Evolutionary conservation across 2,888 invertebrate genomes (phyloP).

Genomic region (Griposia aprilina): DNA sequence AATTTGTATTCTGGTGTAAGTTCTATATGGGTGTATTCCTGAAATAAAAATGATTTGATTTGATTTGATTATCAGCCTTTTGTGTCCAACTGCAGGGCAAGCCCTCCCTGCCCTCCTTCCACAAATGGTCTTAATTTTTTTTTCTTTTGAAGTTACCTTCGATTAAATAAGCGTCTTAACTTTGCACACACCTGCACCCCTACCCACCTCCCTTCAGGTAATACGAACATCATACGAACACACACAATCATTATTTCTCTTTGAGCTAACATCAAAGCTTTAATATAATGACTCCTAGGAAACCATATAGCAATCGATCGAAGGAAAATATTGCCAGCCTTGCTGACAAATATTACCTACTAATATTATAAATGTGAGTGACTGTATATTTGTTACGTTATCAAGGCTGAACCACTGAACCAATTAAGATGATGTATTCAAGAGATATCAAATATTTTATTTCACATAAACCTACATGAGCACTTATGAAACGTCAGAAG

Average conservation of each 20-base stretch:
- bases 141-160: not conserved
- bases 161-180: not conserved
- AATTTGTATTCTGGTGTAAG: too few relatives aligned
- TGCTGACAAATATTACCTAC: not conserved
- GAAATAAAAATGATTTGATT: too few relatives aligned
- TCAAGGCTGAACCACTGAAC: not conserved
- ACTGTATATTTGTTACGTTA: not conserved
- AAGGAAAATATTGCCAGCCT: constrained; percentile 7
- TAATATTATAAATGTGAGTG: not conserved
- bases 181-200: too few relatives aligned
- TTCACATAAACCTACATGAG: too few relatives aligned
- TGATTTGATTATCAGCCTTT: not conserved
- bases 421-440: too few relatives aligned
- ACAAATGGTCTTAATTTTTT: not conserved
- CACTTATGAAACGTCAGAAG: too few relatives aligned
- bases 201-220: not conserved
- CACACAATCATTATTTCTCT: not conserved
- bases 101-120: not conserved
- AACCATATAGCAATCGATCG: constrained; percentile 28
- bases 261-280: constrained; percentile 41
- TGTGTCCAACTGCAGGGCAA: not conserved
- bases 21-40: too few relatives aligned
- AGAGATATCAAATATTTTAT: too few relatives aligned
- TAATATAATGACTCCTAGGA: constrained; percentile 9
- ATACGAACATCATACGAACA: constrained; percentile 3